Evolutionary conservation across 1,140 invertebrate genomes (phyloP).

Genomic region (Ips typographus): DNA sequence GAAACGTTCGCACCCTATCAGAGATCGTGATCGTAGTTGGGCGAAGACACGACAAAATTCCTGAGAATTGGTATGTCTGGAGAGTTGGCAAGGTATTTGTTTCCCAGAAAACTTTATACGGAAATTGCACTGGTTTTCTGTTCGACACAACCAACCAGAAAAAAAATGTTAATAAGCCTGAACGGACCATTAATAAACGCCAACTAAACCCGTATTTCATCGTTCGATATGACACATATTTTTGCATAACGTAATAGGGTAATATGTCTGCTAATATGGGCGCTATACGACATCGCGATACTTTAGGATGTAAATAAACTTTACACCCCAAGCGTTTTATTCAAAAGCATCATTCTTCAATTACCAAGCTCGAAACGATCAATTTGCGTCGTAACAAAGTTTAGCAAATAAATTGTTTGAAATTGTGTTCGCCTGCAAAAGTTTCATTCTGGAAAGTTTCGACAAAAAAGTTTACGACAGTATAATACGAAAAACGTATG

Average conservation of each 20-base stretch:
- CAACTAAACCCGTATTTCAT: neutral
- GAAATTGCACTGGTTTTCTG: too few species aligned
- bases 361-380: constrained; percentile 12
- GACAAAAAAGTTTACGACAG: constrained; percentile 8
- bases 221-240: neutral
- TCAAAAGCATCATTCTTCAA: constrained; percentile 16
- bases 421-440: constrained; percentile 7
- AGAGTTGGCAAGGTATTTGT: too few species aligned
- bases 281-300: neutral
- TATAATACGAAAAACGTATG: constrained; percentile 10
- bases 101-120: too few species aligned
- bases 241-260: neutral
- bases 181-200: neutral
- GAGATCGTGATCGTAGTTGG: too few species aligned
- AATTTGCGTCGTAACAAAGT: constrained; percentile 15
- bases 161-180: too few species aligned
- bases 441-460: constrained; percentile 8
- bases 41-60: too few species aligned
- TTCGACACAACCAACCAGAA: too few species aligned
- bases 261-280: neutral
- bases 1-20: too few species aligned
- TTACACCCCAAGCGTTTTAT: constrained; percentile 11
- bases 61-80: too few species aligned
- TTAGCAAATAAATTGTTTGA: constrained; percentile 15
- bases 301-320: constrained; percentile 12